Evolutionary conservation across 2,113 vertebrate genomes (phyloP).

Genomic region (Corythornis cristatus): DNA sequence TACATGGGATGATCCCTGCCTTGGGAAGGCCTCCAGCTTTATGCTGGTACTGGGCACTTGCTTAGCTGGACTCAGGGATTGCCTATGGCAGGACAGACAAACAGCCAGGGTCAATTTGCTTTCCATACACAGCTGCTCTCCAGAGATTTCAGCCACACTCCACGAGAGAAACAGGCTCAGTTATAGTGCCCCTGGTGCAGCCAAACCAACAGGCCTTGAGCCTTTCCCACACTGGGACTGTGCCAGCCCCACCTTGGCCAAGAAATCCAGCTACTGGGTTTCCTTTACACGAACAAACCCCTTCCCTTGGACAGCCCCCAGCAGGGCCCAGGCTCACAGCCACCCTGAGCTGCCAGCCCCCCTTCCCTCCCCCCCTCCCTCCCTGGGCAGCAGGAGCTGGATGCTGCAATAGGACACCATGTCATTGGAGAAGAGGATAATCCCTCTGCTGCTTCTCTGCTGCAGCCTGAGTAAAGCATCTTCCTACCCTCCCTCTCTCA

Average conservation of each 20-base stretch:
- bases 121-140: not conserved
- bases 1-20: not conserved
- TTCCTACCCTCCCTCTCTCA: not conserved
- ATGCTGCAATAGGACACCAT: slow-evolving; percentile 62
- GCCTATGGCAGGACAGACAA: not conserved
- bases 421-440: slow-evolving; percentile 14
- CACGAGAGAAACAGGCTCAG: not conserved
- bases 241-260: not conserved
- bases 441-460: not conserved
- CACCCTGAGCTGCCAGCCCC: not conserved
- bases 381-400: not conserved
- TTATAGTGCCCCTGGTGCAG: not conserved
- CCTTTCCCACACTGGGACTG: not conserved
- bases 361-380: not conserved
- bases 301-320: slow-evolving; percentile 43
- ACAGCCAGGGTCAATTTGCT: not conserved
- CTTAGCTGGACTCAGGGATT: not conserved
- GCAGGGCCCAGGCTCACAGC: not conserved
- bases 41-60: not conserved
- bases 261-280: slow-evolving; percentile 37
- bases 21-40: not conserved
- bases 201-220: not conserved
- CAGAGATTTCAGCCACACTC: not conserved
- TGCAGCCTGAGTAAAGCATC: not conserved
- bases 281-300: slow-evolving; percentile 38